These are phyloP conservation scores for Neopelma chrysocephalum DNA, from an alignment of 2,797 vertebrate genomes.

Conservation along the genomic window DNA sequence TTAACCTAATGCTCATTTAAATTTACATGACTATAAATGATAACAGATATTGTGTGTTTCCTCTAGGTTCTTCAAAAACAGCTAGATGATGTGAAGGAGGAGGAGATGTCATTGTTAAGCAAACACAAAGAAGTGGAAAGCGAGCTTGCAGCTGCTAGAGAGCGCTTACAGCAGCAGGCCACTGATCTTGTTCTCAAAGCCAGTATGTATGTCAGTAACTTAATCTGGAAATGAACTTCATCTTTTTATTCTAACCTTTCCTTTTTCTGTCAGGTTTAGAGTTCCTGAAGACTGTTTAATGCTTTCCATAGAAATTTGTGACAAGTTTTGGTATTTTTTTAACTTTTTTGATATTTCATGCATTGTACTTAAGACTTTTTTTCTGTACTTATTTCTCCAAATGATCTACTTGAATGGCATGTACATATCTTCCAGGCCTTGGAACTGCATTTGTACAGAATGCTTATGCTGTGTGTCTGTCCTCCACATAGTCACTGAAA, in stretches of 20 bases:
- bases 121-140: conserved; percentile 96
- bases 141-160: conserved; percentile 92
- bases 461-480: neutral
- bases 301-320: neutral
- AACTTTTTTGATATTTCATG: neutral
- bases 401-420: neutral
- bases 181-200: conserved; percentile 98
- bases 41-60: conserved; percentile 45
- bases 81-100: conserved; percentile 94
- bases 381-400: neutral
- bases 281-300: neutral
- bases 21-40: neutral
- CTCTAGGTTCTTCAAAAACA: conserved; percentile 91
- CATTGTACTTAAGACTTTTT: neutral
- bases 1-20: neutral
- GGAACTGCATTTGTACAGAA: neutral
- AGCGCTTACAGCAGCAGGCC: conserved; percentile 93
- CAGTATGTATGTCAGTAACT: conserved; percentile 83
- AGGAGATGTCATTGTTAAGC: conserved; percentile 90
- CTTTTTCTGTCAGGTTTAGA: neutral
- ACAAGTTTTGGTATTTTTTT: rapidly evolving
- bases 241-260: neutral
- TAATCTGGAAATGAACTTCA: neutral
- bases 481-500: neutral
- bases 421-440: neutral